A percentile compares a stretch with the other conserved stretches of the same genome.
Conservation (phyloP, 2,797 vertebrate genomes). For the Molossus alvarezi region DNA sequence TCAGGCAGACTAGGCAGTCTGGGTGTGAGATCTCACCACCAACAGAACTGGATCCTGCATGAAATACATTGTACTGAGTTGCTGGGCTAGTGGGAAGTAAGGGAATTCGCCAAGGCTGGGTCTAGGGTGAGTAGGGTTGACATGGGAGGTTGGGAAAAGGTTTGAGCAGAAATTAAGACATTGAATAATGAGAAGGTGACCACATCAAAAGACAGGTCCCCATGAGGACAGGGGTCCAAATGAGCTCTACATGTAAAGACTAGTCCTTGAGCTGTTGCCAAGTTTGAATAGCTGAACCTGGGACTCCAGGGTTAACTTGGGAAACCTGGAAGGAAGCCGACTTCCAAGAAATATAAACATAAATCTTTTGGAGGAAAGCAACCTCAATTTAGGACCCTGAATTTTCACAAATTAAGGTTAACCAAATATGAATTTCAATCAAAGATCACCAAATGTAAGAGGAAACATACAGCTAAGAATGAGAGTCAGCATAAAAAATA, state of each 20-base stretch:
- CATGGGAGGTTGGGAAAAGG: neutral
- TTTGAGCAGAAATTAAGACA: constrained; percentile 44
- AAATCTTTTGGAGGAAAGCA: neutral
- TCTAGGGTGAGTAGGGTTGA: neutral
- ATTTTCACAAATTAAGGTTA: constrained; percentile 44
- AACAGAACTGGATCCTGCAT: neutral
- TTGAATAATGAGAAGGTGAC: neutral
- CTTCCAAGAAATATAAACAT: neutral
- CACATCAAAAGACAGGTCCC: neutral
- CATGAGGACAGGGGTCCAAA: neutral
- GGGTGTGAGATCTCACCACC: neutral
- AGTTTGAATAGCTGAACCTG: neutral
- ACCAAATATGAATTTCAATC: neutral
- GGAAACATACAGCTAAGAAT: neutral
- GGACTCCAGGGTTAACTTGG: neutral
- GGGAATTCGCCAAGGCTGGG: neutral
- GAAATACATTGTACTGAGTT: neutral
- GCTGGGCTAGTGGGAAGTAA: neutral
- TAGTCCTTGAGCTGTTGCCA: neutral
- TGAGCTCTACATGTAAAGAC: neutral
- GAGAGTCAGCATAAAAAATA: neutral
- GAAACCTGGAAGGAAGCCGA: neutral
- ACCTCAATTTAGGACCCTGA: neutral
- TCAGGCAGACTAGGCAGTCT: neutral
- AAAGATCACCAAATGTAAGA: neutral